A percentile compares a stretch with the other conserved stretches of the same genome.
Conservation (phyloP, 1,140 invertebrate genomes). For the Chymomyza costata region DNA sequence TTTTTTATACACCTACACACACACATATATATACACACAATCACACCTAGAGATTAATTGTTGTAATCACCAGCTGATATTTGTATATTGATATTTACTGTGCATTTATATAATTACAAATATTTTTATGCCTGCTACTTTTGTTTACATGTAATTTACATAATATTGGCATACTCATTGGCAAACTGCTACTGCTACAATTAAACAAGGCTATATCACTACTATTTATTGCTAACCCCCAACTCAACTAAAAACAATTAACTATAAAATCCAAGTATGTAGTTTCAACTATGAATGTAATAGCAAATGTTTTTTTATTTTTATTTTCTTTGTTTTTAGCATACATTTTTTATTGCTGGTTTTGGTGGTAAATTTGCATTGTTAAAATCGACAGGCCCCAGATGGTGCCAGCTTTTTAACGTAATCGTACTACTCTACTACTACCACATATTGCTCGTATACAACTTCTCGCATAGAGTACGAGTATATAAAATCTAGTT, state of each 20-base stretch:
- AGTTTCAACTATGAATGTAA: conserved; percentile 52
- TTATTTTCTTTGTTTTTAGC: conserved; percentile 71
- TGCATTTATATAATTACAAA: no score
- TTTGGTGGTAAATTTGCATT: conserved; percentile 72
- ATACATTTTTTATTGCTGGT: conserved; percentile 71
- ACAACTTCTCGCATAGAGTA: no score
- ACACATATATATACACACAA: conserved; percentile 16
- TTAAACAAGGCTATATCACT: conserved; percentile 32
- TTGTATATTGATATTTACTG: conserved; percentile 32
- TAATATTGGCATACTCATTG: conserved; percentile 60
- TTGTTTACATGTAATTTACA: conserved; percentile 44
- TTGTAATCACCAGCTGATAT: conserved; percentile 10
- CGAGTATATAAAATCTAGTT: no score
- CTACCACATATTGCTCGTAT: no score
- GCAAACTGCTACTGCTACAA: conserved; percentile 31
- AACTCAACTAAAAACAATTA: no score
- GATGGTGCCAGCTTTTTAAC: conserved; percentile 67
- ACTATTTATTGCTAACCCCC: conserved; percentile 29
- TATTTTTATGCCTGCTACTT: conserved; percentile 49
- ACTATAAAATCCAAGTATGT: no score
- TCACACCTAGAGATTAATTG: conserved; percentile 29
- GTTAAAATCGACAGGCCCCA: conserved; percentile 66
- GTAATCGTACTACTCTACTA: no score
- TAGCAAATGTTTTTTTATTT: conserved; percentile 71
- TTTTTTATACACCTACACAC: conserved; percentile 1